These are phyloP conservation scores for Axea sp. DNA, from an alignment of 2,888 invertebrate species.

Conservation along the genomic window DNA sequence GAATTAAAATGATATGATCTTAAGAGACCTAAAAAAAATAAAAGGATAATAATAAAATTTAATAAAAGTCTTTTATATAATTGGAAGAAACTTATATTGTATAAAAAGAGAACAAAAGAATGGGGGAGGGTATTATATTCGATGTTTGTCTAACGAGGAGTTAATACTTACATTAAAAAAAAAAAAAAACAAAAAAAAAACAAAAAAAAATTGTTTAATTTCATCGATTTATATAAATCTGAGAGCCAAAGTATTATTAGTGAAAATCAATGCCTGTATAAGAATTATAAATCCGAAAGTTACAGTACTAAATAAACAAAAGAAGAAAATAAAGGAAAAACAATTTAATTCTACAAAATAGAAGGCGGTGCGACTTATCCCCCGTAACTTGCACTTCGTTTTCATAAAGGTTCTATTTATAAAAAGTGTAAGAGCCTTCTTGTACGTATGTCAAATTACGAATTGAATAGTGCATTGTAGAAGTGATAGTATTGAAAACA, in stretches of 20 bases:
- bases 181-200: too few species aligned
- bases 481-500: constrained; percentile 21
- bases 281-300: constrained; percentile 27
- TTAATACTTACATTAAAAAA: too few species aligned
- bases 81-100: too few species aligned
- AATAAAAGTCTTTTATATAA: too few species aligned
- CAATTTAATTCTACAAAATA: constrained; percentile 12
- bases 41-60: too few species aligned
- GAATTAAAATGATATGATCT: too few species aligned
- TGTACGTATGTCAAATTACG: constrained; percentile 15
- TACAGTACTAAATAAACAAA: constrained; percentile 18
- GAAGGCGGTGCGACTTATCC: constrained; percentile 35
- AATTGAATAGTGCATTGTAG: constrained; percentile 23
- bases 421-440: constrained; percentile 12
- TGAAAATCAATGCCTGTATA: constrained; percentile 28
- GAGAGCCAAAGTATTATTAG: constrained; percentile 49
- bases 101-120: too few species aligned
- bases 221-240: constrained; percentile 45
- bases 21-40: too few species aligned
- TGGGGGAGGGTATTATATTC: too few species aligned
- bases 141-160: too few species aligned
- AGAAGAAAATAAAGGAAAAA: too few species aligned
- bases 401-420: constrained; percentile 29
- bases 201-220: too few species aligned
- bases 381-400: constrained; percentile 36